phyloP scores from a whole-genome alignment of 2,888 invertebrate species.

The Drosophila yooni region DNA sequence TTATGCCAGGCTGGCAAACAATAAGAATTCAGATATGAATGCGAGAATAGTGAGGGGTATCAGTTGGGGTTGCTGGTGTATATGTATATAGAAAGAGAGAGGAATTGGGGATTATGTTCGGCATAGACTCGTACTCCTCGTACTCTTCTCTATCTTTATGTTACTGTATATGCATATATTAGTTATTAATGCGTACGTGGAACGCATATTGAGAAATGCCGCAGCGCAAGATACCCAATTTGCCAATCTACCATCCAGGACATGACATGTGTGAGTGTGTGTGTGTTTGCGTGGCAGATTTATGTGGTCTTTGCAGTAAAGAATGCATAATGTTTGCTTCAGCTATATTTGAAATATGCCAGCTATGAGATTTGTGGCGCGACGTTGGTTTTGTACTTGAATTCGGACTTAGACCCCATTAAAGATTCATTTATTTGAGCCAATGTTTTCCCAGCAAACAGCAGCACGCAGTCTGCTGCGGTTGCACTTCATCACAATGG shows the following conservation, averaged over 20 bases:
- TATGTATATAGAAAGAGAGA: background rate
- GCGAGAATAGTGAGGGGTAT: constrained; percentile 2
- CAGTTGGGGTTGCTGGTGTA: background rate
- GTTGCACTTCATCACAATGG: constrained; percentile 55
- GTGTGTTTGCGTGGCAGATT: constrained; percentile 68
- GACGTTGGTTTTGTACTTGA: constrained; percentile 28
- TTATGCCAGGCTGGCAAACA: constrained; percentile 63
- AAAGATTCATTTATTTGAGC: constrained; percentile 72
- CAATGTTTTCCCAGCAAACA: constrained; percentile 45
- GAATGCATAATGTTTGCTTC: constrained; percentile 75
- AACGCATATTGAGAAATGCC: constrained; percentile 78
- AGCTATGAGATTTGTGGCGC: constrained; percentile 70
- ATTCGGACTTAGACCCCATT: constrained; percentile 59
- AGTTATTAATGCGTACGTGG: constrained; percentile 80
- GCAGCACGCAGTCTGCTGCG: constrained; percentile 50
- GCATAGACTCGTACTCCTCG: constrained; percentile 33
- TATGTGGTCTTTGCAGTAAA: constrained; percentile 79
- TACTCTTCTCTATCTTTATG: constrained; percentile 59
- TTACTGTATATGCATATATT: constrained; percentile 75
- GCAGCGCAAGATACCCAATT: constrained; percentile 62
- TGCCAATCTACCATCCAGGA: constrained; percentile 38
- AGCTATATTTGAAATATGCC: constrained; percentile 67
- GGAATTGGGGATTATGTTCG: constrained; percentile 2
- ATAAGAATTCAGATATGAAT: constrained; percentile 60
- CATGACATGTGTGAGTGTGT: constrained; percentile 13